These are phyloP conservation scores for Gambusia affinis DNA, from an alignment of 2,113 vertebrate genomes.

Conservation along the genomic window DNA sequence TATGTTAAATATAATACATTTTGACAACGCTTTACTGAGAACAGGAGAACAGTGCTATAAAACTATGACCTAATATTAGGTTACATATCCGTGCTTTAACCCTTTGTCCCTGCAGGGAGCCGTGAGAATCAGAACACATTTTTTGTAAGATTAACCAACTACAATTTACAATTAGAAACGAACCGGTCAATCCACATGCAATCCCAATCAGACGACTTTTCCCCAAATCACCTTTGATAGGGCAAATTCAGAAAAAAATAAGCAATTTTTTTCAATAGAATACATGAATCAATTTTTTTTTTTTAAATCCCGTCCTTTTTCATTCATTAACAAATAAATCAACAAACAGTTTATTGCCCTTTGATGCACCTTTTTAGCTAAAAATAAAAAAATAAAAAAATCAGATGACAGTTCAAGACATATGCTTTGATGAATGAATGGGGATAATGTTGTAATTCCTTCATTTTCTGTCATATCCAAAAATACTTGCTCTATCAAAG, in stretches of 20 bases:
- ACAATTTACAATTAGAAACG: neutral
- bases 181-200: neutral
- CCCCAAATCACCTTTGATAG: neutral
- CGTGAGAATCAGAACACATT: neutral
- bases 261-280: neutral
- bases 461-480: neutral
- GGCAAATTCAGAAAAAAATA: neutral
- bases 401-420: neutral
- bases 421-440: neutral
- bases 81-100: neutral
- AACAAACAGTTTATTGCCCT: neutral
- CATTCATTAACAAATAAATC: neutral
- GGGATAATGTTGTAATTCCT: neutral
- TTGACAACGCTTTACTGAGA: neutral
- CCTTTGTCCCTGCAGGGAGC: neutral
- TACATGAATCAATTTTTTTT: neutral
- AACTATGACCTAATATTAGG: no score
- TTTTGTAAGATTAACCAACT: neutral
- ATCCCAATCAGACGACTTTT: neutral
- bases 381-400: neutral
- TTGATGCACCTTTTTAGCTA: neutral
- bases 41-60: neutral
- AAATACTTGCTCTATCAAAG: neutral
- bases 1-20: neutral
- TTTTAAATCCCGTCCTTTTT: neutral